phyloP scores from a whole-genome alignment of 2,888 invertebrate species.

The Drosophila incognita region DNA sequence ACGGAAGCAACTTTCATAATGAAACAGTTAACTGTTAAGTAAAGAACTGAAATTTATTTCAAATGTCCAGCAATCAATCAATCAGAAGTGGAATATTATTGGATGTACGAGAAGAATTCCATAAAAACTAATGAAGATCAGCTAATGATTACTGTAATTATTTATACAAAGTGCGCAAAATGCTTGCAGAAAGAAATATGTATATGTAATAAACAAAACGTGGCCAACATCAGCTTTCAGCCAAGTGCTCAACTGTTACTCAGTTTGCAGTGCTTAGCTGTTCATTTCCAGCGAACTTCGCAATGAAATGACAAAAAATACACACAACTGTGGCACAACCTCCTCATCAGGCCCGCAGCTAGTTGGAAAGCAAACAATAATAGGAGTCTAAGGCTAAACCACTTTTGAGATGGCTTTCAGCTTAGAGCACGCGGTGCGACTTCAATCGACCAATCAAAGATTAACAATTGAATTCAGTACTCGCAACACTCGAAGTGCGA shows the following conservation, averaged over 20 bases:
- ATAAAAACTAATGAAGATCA: neutral
- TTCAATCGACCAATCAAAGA: constrained; percentile 75
- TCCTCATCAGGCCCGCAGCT: constrained; percentile 12
- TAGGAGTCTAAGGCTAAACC: constrained; percentile 47
- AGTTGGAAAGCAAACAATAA: constrained; percentile 9
- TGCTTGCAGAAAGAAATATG: neutral
- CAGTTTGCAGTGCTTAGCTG: constrained; percentile 1
- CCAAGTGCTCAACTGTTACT: neutral
- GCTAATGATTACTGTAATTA: neutral
- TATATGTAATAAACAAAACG: neutral
- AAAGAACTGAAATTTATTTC: neutral
- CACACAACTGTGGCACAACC: constrained; percentile 6
- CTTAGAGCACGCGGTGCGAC: constrained; percentile 63
- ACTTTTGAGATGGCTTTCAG: constrained; percentile 74
- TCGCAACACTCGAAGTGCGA: constrained; percentile 24
- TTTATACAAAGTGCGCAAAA: neutral
- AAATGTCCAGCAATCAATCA: neutral
- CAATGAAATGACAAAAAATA: constrained; percentile 20
- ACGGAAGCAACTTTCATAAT: constrained; percentile 1
- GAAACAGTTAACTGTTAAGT: neutral
- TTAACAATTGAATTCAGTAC: constrained; percentile 52
- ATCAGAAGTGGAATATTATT: neutral
- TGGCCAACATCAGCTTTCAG: constrained; percentile 3
- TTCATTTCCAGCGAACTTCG: constrained; percentile 3
- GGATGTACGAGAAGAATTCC: neutral